Percentiles rank a stretch among this genome's conserved stretches.
phyloP scores from a whole-genome alignment of 2,888 invertebrate genomes.

The Noctua janthina region DNA sequence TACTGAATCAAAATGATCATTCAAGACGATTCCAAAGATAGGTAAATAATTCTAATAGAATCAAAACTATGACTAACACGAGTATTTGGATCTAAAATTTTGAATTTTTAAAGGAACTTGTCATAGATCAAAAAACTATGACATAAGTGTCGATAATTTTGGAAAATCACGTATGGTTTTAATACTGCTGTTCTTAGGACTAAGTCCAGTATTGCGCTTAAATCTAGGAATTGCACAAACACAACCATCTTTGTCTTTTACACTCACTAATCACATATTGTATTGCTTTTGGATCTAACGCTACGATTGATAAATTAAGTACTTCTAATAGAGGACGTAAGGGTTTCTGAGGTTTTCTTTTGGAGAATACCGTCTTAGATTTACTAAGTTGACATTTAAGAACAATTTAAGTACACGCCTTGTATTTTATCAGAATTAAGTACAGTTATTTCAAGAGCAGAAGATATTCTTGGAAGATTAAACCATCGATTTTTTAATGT shows the following conservation, averaged over 20 bases:
- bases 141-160: slow-evolving; percentile 21
- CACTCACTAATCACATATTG: slow-evolving; percentile 86
- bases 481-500: background rate
- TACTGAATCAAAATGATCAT: slow-evolving; percentile 27
- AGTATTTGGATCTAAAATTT: slow-evolving; percentile 46
- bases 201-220: slow-evolving; percentile 80
- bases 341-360: slow-evolving; percentile 32
- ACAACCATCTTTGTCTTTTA: slow-evolving; percentile 89
- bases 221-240: slow-evolving; percentile 88
- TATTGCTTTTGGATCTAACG: slow-evolving; percentile 83
- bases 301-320: slow-evolving; percentile 75
- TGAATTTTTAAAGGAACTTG: slow-evolving; percentile 39
- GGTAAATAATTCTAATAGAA: slow-evolving; percentile 37
- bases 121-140: slow-evolving; percentile 17
- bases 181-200: slow-evolving; percentile 74
- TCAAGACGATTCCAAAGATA: slow-evolving; percentile 15
- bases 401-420: slow-evolving; percentile 39
- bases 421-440: slow-evolving; percentile 15
- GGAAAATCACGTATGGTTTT: slow-evolving; percentile 54
- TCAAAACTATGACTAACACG: slow-evolving; percentile 38
- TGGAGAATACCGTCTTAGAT: slow-evolving; percentile 42
- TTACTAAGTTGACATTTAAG: background rate
- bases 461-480: background rate
- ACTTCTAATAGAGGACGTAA: slow-evolving; percentile 68
- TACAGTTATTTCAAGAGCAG: slow-evolving; percentile 10